These are phyloP conservation scores for Leuciscus waleckii DNA, from an alignment of 2,797 vertebrate species.

Conservation along the genomic window DNA sequence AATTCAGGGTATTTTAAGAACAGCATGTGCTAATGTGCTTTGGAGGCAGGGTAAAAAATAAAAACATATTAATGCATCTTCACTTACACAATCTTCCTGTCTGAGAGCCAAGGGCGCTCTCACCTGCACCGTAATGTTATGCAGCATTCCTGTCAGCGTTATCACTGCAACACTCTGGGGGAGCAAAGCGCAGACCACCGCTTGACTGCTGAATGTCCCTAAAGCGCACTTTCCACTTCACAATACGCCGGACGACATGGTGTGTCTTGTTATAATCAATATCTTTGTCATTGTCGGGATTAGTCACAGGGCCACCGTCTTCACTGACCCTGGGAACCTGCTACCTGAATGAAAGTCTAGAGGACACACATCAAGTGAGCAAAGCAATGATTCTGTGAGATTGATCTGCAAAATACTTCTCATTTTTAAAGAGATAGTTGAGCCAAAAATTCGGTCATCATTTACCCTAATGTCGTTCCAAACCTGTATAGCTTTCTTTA, in stretches of 20 bases:
- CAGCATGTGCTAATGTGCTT: background rate
- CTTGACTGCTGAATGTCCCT: conserved; percentile 25
- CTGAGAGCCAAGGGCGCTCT: conserved; percentile 23
- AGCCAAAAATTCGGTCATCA: background rate
- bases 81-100: conserved; percentile 20
- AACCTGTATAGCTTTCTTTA: background rate
- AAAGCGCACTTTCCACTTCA: conserved; percentile 3
- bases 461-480: background rate
- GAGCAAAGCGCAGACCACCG: conserved; percentile 18
- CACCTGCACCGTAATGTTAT: conserved; percentile 21
- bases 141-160: conserved; percentile 29
- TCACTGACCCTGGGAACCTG: conserved; percentile 3
- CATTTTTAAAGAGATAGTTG: background rate
- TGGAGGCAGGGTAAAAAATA: background rate
- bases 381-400: background rate
- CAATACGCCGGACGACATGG: background rate
- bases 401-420: background rate
- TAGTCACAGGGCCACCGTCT: background rate
- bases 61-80: conserved; percentile 21
- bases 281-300: conserved; percentile 22
- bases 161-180: conserved; percentile 35
- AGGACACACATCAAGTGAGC: background rate
- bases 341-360: background rate
- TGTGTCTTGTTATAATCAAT: conserved; percentile 15
- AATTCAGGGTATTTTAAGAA: background rate